Evolutionary conservation across 2,797 vertebrate genomes (phyloP).

Genomic region (Centroberyx gerrardi): DNA sequence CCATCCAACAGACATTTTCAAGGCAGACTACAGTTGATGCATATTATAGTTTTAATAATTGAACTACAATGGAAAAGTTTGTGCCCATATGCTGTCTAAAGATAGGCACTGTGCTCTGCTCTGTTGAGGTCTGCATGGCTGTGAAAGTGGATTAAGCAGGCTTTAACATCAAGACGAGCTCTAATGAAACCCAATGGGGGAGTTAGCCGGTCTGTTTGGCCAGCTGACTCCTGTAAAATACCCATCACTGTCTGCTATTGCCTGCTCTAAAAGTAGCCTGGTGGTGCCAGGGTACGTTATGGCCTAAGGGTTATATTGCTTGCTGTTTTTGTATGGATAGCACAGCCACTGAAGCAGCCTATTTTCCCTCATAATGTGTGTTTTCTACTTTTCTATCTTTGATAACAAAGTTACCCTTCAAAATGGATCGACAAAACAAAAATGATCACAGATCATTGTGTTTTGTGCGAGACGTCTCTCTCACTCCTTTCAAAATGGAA

Average conservation of each 20-base stretch:
- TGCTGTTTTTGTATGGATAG: constrained; percentile 34
- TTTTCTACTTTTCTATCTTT: not conserved
- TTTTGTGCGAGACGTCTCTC: no score
- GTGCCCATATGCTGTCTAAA: constrained; percentile 68
- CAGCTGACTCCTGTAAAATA: constrained; percentile 83
- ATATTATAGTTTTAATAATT: constrained; percentile 69
- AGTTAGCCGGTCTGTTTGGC: constrained; percentile 81
- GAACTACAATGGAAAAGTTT: constrained; percentile 68
- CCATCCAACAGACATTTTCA: constrained; percentile 35
- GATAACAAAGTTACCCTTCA: not conserved
- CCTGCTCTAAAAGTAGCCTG: constrained; percentile 73
- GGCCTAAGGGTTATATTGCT: constrained; percentile 29
- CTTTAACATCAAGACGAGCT: constrained; percentile 82
- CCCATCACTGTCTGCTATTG: constrained; percentile 73
- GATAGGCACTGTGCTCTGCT: constrained; percentile 72
- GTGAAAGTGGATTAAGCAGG: constrained; percentile 84
- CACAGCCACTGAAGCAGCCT: constrained; percentile 12
- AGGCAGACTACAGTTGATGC: constrained; percentile 34
- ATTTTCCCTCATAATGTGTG: not conserved
- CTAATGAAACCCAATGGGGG: constrained; percentile 84
- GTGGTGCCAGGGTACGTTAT: constrained; percentile 53
- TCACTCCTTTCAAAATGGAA: no score
- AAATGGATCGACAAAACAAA: not conserved
- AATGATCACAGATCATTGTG: no score
- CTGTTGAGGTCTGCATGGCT: constrained; percentile 72